phyloP scores from a whole-genome alignment of 2,888 invertebrate species.

The Amaurobius ferox region DNA sequence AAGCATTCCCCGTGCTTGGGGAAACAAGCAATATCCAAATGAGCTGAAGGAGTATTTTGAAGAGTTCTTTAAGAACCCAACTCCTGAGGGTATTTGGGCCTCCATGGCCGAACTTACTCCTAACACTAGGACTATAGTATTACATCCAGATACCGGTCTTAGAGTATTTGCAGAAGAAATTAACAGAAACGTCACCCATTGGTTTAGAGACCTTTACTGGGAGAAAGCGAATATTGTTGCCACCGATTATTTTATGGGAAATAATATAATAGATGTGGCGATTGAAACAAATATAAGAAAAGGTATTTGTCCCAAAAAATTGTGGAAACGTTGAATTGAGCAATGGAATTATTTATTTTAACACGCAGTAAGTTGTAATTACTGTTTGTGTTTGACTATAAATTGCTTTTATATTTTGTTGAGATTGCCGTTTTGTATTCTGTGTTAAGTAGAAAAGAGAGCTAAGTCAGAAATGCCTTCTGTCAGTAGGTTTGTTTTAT shows the following conservation, averaged over 20 bases:
- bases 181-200: conserved; percentile 84
- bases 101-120: conserved; percentile 88
- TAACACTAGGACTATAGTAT: conserved; percentile 82
- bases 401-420: no score
- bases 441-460: no score
- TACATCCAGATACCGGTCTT: conserved; percentile 81
- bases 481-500: no score
- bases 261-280: conserved; percentile 79
- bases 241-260: conserved; percentile 80
- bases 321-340: conserved; percentile 22
- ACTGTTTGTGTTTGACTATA: no score
- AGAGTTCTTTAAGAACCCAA: conserved; percentile 46
- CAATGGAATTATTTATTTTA: no score
- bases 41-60: conserved; percentile 80
- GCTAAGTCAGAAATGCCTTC: no score
- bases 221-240: conserved; percentile 79
- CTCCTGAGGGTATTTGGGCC: conserved; percentile 79
- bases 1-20: conserved; percentile 79
- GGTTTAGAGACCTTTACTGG: conserved; percentile 81
- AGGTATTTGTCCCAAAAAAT: conserved; percentile 27
- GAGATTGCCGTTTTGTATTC: no score
- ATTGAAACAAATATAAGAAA: conserved; percentile 78
- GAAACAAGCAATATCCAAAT: conserved; percentile 81
- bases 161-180: conserved; percentile 83
- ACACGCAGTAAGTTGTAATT: no score